Evolutionary conservation across 1,140 invertebrate genomes (phyloP), one percentile per base, ranked within the genome.

Genomic region (Ericerus pela): DNA sequence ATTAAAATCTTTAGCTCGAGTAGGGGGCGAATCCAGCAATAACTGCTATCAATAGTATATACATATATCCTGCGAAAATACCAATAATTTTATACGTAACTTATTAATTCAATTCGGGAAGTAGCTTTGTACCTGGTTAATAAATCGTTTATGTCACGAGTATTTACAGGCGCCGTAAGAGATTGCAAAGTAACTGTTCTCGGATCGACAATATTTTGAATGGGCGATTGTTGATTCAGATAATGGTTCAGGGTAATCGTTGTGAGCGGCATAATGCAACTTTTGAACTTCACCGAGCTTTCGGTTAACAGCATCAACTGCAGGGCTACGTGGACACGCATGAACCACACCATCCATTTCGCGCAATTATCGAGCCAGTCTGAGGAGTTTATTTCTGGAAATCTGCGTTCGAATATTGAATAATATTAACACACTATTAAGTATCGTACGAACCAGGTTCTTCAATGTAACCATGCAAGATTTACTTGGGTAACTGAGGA

Each of bases 401-500:
- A 47, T 24, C 41, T n/a, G n/a, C n/a, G n/a, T n/a, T n/a, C n/a
- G n/a, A n/a, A n/a, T n/a, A n/a, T n/a, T n/a, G n/a, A n/a, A n/a
- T n/a, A n/a, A n/a, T n/a, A n/a, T n/a, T n/a, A n/a, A n/a, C n/a
- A n/a, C n/a, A n/a, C n/a, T n/a, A n/a, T 41, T 5, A 41, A 8
- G 37, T 41, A 12, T 41, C n/a, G 6, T 41, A 16, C 16, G 16
- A 41, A 41, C 5, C 20, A 41, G 20, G 41, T 10, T 47, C 36
- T 51, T 38, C 29, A 41, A 20, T 51, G n/a, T n/a, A n/a, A n/a
- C n/a, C n/a, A n/a, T n/a, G n/a, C 31, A 30, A 18, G 1, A 27
- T 11, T 24, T 20, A 56, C 55, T 51, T 56, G 20, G 55, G 41
- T 31, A 56, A 24, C 3, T 37, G 24, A 11, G 55, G 55, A n/a